Conservation (phyloP, 2,797 vertebrate genomes). For the Stomatorhinus walkeri region DNA sequence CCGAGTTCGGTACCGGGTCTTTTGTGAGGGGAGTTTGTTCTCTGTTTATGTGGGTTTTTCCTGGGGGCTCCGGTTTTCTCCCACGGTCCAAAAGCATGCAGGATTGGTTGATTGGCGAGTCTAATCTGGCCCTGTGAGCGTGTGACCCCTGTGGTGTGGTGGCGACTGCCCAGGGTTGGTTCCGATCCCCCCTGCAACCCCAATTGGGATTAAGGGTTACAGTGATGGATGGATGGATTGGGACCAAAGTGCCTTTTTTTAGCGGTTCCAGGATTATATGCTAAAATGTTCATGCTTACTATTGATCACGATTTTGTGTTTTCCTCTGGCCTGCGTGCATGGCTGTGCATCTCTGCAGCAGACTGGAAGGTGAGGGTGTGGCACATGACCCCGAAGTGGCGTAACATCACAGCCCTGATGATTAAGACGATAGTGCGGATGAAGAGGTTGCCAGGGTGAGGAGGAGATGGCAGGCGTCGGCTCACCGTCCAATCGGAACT, state of each 20-base stretch:
- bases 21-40: background rate
- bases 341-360: conserved; percentile 35
- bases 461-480: background rate
- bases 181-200: background rate
- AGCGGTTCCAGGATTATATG: background rate
- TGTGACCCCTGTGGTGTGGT: background rate
- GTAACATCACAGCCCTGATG: conserved; percentile 62
- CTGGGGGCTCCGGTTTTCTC: too few relatives aligned
- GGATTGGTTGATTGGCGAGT: background rate
- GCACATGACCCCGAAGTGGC: conserved; percentile 61
- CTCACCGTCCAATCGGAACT: background rate
- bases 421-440: conserved; percentile 70
- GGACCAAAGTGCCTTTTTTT: background rate
- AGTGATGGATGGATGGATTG: background rate
- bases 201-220: too few relatives aligned
- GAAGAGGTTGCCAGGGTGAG: conserved; percentile 66
- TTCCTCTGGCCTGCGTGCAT: conserved; percentile 1
- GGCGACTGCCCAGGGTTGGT: background rate
- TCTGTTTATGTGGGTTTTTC: too few relatives aligned
- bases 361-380: conserved; percentile 60
- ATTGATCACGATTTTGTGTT: background rate
- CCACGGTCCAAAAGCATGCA: background rate
- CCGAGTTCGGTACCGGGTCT: too few relatives aligned
- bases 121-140: background rate
- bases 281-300: background rate